Base-by-base conservation (phyloP, 2,888 invertebrate species). In the Chrysolina americana region DNA sequence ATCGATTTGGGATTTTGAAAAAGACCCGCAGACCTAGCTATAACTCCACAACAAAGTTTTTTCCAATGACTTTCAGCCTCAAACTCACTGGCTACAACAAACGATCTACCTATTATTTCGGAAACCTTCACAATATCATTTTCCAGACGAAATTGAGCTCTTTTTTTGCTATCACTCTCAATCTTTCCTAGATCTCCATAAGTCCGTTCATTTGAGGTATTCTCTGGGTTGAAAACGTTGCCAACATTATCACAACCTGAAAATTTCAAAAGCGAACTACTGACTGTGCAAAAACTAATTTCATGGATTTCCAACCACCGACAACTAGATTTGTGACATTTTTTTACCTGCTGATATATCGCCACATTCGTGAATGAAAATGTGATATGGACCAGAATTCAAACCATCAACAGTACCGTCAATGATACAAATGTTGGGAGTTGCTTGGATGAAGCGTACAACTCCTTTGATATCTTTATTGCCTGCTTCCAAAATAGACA, bases 341-440 rank as follows among this genome's bases (percentile, higher is more conserved):
- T 36, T 36, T 62, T 68, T 78, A 77, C 92, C 93, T 81, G 89
- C 81, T 0, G 94, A 93, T 65, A 95, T 87, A 87, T 95, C 95
- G 0, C 95, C 95, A 84, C 91, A 92, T 87, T 95, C 94, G 83
- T 94, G 93, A 53, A 95, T 88, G 78, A 89, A 90, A 56, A 93
- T 84, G 4, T 89, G 89, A 84, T 93, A 91, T 70, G 86, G 88
- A 78, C 94, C 94, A 44, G 91, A 91, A 0, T 89, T 80, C 62
- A 97, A 89, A 0, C 96, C 95, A 88, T 97, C 96, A 2, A 97
- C 88, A 2, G 94, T 94, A 0, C 97, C 97, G 85, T 97, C 97
- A 2, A 96, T 91, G 0, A 97, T 90, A 68, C 94, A 92, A 0
- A 88, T 89, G 56, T 90, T 86, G 17, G 90, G 89, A 77, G 87